Evolutionary conservation across 2,888 invertebrate genomes (phyloP).

Genomic region (Seira musarum): DNA sequence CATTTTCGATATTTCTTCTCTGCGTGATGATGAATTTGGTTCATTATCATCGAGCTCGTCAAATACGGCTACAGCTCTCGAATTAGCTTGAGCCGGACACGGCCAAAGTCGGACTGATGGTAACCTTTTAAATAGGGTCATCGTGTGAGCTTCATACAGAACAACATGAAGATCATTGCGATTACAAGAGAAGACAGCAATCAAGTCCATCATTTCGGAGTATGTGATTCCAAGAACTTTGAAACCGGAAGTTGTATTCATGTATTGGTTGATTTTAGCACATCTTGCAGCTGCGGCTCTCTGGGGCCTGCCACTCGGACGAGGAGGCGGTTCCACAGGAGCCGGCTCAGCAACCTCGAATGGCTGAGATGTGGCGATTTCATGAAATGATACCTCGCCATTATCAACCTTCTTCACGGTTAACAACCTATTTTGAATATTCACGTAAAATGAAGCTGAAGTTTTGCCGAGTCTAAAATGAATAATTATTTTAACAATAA

Average conservation of each 20-base stretch:
- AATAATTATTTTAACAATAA: too few species aligned
- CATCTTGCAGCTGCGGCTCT: not conserved
- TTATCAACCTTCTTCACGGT: not conserved
- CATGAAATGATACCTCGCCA: not conserved
- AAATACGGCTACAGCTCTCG: not conserved
- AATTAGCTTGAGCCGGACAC: not conserved
- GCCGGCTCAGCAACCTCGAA: not conserved
- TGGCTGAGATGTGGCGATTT: not conserved
- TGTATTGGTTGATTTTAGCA: not conserved
- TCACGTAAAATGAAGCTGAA: not conserved
- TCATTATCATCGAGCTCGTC: not conserved
- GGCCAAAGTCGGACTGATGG: not conserved
- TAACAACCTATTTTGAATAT: not conserved
- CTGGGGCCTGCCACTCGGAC: not conserved
- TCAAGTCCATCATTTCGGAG: not conserved
- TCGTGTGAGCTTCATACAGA: not conserved
- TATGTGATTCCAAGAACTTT: not conserved
- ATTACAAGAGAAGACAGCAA: not conserved
- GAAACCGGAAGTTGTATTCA: too few species aligned
- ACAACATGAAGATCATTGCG: not conserved
- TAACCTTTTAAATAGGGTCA: not conserved
- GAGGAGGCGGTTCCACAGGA: not conserved
- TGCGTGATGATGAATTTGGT: not conserved
- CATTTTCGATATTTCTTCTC: not conserved
- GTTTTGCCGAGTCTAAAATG: not conserved